Evolutionary conservation across 2,888 invertebrate genomes (phyloP).

Genomic region (Orchesella flavescens): DNA sequence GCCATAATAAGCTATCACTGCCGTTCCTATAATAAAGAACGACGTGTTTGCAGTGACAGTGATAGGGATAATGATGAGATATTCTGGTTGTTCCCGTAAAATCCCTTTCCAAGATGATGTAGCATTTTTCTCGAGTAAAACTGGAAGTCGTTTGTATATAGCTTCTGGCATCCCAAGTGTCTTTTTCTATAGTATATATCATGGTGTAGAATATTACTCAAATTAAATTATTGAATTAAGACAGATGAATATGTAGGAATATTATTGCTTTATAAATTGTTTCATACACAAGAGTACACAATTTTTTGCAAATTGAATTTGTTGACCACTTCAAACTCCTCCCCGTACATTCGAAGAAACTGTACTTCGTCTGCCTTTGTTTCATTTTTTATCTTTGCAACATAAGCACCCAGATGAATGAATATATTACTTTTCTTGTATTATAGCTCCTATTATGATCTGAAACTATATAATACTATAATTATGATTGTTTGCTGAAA

Average conservation of each 20-base stretch:
- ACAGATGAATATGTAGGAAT: too few species aligned
- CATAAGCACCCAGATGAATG: too few species aligned
- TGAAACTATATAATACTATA: too few species aligned
- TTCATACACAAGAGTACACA: constrained; percentile 19
- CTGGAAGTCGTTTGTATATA: constrained; percentile 32
- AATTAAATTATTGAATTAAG: background rate
- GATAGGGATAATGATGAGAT: constrained; percentile 33
- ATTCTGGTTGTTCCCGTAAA: constrained; percentile 21
- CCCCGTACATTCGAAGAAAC: constrained; percentile 35
- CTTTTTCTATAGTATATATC: constrained; percentile 26
- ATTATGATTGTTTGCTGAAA: too few species aligned
- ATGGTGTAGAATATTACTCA: background rate
- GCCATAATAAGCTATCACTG: constrained; percentile 9
- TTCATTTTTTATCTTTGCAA: constrained; percentile 23
- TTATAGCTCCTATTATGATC: too few species aligned
- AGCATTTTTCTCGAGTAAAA: constrained; percentile 33
- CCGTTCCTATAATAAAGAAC: constrained; percentile 23
- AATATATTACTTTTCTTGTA: too few species aligned
- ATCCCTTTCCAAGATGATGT: constrained; percentile 33
- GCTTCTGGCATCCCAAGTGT: constrained; percentile 44
- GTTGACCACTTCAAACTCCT: constrained; percentile 36
- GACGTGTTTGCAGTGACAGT: constrained; percentile 5
- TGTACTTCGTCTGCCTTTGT: constrained; percentile 14
- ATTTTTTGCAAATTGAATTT: background rate
- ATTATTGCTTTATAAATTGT: background rate